Conservation (phyloP, 2,113 vertebrate genomes). For the Dolichotis patagonum region DNA sequence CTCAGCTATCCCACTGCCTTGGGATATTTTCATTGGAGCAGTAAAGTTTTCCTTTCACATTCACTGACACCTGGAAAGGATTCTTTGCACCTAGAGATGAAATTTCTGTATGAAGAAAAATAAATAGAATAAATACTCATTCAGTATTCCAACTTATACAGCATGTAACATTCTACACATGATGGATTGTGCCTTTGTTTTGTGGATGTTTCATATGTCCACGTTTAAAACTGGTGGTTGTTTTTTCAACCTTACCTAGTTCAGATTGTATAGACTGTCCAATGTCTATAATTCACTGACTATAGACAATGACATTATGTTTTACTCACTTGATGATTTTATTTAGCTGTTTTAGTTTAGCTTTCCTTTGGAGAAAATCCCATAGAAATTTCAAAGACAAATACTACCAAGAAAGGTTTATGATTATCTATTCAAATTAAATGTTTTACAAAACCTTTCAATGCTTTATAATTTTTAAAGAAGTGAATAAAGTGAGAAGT, state of each 20-base stretch:
- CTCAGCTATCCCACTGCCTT: background rate
- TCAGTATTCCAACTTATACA: background rate
- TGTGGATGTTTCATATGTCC: background rate
- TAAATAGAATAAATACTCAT: background rate
- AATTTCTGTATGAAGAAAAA: background rate
- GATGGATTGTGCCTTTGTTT: background rate
- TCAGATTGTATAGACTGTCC: background rate
- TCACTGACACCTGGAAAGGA: background rate
- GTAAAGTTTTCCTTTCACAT: background rate
- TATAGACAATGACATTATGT: background rate
- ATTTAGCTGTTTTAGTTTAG: background rate
- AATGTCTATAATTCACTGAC: background rate
- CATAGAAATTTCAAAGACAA: constrained; percentile 5
- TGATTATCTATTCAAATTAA: constrained; percentile 15
- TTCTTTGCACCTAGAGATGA: background rate
- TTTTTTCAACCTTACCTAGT: background rate
- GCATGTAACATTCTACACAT: background rate
- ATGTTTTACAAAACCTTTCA: constrained; percentile 8
- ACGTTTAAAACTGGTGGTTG: background rate
- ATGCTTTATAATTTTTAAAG: background rate
- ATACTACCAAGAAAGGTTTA: background rate
- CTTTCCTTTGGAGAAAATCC: background rate
- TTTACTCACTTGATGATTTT: background rate
- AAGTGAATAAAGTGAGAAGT: constrained; percentile 6
- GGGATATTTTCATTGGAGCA: background rate